These are phyloP conservation scores for Pseudochirops cupreus DNA, from an alignment of 2,797 vertebrate species.

Conservation along the genomic window DNA sequence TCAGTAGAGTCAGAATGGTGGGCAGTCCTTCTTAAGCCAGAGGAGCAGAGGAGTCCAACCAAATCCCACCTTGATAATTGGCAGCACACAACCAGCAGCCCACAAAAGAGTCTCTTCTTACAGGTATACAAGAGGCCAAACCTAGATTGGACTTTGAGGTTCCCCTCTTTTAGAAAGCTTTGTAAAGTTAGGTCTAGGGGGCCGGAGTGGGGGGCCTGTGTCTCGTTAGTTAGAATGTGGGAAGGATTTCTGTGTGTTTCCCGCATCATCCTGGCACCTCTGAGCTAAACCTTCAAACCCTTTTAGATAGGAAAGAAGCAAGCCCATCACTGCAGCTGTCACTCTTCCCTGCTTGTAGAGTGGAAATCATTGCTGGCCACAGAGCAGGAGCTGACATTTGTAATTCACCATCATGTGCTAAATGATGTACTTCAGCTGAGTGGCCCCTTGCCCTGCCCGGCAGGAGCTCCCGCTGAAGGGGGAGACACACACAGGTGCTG, in stretches of 20 bases:
- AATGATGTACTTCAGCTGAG: neutral
- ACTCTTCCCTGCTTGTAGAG: neutral
- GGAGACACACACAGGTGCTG: neutral
- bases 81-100: neutral
- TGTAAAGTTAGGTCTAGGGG: conserved; percentile 43
- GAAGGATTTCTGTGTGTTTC: neutral
- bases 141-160: conserved; percentile 52
- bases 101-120: conserved; percentile 39
- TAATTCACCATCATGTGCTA: neutral
- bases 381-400: neutral
- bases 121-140: conserved; percentile 12
- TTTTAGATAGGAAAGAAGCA: neutral
- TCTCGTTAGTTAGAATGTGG: neutral
- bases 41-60: conserved; percentile 52
- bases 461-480: neutral
- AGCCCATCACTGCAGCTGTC: neutral
- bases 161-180: conserved; percentile 31
- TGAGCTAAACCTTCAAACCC: neutral
- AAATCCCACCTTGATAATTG: conserved; percentile 59
- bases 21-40: conserved; percentile 51
- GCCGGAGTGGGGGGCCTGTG: neutral
- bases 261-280: neutral
- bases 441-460: neutral
- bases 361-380: neutral
- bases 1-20: conserved; percentile 7